These are phyloP conservation scores for Papilio polyxenes DNA, from an alignment of 1,140 invertebrate genomes.

Conservation along the genomic window DNA sequence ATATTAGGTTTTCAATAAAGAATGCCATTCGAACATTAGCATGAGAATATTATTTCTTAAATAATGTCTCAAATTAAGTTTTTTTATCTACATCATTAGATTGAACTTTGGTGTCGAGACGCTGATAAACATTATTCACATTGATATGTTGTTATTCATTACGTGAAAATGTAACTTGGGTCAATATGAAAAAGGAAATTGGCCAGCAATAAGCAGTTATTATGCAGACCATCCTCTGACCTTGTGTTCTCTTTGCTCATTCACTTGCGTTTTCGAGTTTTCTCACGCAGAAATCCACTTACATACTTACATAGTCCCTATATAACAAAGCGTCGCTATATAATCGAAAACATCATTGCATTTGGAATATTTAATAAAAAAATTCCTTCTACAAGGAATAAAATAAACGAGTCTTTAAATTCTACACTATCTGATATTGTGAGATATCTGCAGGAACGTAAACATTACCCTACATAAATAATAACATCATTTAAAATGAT, in stretches of 20 bases:
- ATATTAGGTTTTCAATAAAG: background rate
- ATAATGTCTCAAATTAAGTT: background rate
- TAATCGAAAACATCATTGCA: background rate
- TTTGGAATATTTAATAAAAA: background rate
- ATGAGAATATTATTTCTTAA: background rate
- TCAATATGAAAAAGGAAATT: no score
- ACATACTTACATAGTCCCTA: background rate
- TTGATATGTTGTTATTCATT: background rate
- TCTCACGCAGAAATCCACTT: background rate
- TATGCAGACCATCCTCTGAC: background rate
- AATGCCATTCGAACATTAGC: background rate
- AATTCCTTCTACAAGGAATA: background rate
- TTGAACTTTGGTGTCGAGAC: background rate
- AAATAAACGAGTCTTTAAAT: background rate
- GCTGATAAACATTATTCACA: background rate
- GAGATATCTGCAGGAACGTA: no score
- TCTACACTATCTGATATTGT: no score
- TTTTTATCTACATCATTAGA: background rate
- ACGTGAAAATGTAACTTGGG: background rate
- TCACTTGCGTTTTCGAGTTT: constrained; percentile 8
- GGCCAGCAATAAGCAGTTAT: background rate
- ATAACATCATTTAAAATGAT: no score
- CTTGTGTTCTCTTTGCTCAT: background rate
- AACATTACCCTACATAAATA: no score
- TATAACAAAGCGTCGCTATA: background rate